phyloP scores from a whole-genome alignment of 2,113 vertebrate species.

The Anolis sagrei region DNA sequence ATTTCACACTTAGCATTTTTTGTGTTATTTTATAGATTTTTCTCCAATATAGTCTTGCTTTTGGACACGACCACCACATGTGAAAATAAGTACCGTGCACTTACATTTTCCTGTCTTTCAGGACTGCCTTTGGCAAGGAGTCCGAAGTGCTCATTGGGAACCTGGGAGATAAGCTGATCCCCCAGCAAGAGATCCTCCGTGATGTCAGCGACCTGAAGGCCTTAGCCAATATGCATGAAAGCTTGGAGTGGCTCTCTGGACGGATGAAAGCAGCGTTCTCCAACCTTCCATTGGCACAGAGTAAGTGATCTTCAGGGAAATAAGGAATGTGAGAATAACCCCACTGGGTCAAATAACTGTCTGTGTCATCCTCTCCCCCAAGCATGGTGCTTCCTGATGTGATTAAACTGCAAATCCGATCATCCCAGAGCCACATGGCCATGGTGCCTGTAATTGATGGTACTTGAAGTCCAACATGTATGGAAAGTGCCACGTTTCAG shows the following conservation, averaged over 20 bases:
- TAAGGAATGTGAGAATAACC: not conserved
- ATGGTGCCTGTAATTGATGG: not conserved
- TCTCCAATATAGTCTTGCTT: no score
- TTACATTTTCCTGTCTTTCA: constrained; percentile 59
- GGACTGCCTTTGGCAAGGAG: constrained; percentile 95
- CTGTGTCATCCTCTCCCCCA: not conserved
- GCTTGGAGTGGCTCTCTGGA: constrained; percentile 94
- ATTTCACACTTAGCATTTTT: no score
- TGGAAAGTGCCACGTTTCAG: no score
- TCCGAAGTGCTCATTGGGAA: constrained; percentile 97
- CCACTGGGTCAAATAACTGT: not conserved
- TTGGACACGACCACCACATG: no score
- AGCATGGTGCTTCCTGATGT: not conserved
- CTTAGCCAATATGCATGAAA: constrained; percentile 96
- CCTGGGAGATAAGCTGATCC: constrained; percentile 96
- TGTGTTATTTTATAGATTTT: no score
- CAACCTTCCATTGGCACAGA: constrained; percentile 81
- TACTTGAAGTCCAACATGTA: not conserved
- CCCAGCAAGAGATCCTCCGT: constrained; percentile 92
- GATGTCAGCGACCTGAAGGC: constrained; percentile 97
- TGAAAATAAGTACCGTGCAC: no score
- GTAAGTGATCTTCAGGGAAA: constrained; percentile 75
- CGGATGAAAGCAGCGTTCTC: constrained; percentile 87
- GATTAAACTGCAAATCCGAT: no score
- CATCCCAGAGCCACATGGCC: not conserved